Evolutionary conservation across 2,797 vertebrate species (phyloP), one percentile per base, ranked within the genome.

Genomic region (Astyanax mexicanus): DNA sequence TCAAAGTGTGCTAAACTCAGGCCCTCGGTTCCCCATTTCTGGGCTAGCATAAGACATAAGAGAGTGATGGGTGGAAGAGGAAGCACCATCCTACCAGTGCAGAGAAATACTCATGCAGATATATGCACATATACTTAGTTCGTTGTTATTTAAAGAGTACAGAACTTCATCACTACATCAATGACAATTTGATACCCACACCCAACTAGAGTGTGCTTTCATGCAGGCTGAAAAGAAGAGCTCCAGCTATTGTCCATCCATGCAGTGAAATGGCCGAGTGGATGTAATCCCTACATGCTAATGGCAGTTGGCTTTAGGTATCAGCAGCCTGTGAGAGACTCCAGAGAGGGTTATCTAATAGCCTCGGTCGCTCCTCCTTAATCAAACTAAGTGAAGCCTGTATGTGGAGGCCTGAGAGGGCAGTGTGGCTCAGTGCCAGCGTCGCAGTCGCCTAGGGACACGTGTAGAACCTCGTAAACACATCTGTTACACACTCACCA

Each of bases 351-450:
- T 57, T 79, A 79, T 84, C 65, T 77, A 80, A 80, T 84, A 72
- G 19, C 78, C 55, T 76, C 74, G 55, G 79, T 76, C 49, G 8
- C 54, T 67, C 42, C 66, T 60, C 54, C 79, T 79, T 84, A 82
- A 84, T 84, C 79, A 80, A 84, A 76, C 51, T 79, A 70, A 81
- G 78, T 80, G 80, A 54, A 61, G 54, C 25, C 45, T 72, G 27
- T 77, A 52, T 45, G 25, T 66, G 29, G 19, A 21, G 35, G 27
- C 45, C 38, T 37, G 37, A 23, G 47, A 75, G 54, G 52, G 42
- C 72, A 77, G 51, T 40, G 49, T 77, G 71, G 40, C 69, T 38
- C 27, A 68, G 54, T 72, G 75, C 78, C 70, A 55, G 21, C 38
- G 27, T 73, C 42, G 52, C 73, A 58, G 57, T 79, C 69, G 13